A percentile compares a stretch with the other conserved stretches of the same genome.
Conservation (phyloP, 1,140 invertebrate genomes). For the Battus philenor region DNA sequence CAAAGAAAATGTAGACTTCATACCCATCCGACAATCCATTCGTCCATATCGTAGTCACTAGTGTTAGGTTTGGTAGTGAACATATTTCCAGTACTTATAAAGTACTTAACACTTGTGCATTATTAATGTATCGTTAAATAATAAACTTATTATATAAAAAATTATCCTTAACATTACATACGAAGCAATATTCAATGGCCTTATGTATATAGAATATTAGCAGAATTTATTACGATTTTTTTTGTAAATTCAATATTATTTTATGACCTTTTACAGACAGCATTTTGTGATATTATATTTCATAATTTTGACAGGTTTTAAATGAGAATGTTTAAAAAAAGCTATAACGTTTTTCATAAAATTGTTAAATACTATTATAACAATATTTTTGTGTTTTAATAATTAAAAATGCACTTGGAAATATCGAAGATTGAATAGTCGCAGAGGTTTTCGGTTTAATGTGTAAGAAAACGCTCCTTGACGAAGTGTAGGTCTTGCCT, state of each 20-base stretch:
- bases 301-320: no score
- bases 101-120: constrained; percentile 45
- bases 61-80: constrained; percentile 36
- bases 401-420: no score
- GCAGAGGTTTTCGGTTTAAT: no score
- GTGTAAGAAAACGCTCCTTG: no score
- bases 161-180: constrained; percentile 13
- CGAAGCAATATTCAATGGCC: constrained; percentile 62
- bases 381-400: no score
- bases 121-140: constrained; percentile 15
- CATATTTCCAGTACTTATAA: constrained; percentile 50
- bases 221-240: constrained; percentile 33
- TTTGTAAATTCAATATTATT: constrained; percentile 54
- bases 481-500: no score
- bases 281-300: constrained; percentile 54
- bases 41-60: constrained; percentile 73
- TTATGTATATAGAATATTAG: constrained; percentile 40
- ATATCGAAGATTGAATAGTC: no score
- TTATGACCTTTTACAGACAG: constrained; percentile 41
- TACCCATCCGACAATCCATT: constrained; percentile 57
- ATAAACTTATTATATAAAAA: constrained; percentile 8
- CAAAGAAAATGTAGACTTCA: no score
- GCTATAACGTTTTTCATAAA: no score
- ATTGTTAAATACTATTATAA: no score
- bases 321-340: no score